Evolutionary conservation across 2,113 vertebrate species (phyloP), one percentile per base, ranked within the genome.

Genomic region (Lutjanus erythropterus): DNA sequence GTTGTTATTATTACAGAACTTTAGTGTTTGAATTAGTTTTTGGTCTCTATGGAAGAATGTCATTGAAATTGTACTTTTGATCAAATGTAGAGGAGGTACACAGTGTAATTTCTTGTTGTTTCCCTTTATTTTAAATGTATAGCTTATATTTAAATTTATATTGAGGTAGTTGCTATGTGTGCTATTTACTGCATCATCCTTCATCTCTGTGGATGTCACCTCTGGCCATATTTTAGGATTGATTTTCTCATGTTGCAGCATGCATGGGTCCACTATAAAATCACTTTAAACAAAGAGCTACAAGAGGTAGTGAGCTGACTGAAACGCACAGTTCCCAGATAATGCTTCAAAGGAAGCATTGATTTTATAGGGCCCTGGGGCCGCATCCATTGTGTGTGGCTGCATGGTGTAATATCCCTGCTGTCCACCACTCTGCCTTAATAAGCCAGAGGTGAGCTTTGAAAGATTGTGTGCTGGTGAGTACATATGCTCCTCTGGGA

Each of bases 361-460:
- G 72, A 83, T 86, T 83, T 76, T 21, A 47, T 3, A 6, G 18
- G 25, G 16, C 71, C 65, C 19, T 6, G 21, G 75, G 60, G 66
- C 71, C 6, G 0, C 71, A 42, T 69, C 46, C 33, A 87, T 65
- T 90, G 68, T 77, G 27, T 65, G 5, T 16, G 9, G 49, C 55
- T 75, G 52, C 56, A 55, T n/a, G 2, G 37, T 79, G 78, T 31
- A 52, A 49, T 23, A 56, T 76, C 37, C 65, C 62, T 16, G 2
- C 29, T 60, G 71, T 72, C 75, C 66, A 61, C 31, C 65, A 42
- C 41, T 68, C 53, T 15, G 31, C 65, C 46, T 47, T 75, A 75
- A 79, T 55, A 79, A 85, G 52, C 29, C 79, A 62, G 59, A 61
- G 42, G 42, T 82, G 59, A 83, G 72, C 58, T 78, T 47, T 79